These are phyloP conservation scores for Sphaerodactylus townsendi DNA, from an alignment of 2,113 vertebrate species.

Conservation along the genomic window DNA sequence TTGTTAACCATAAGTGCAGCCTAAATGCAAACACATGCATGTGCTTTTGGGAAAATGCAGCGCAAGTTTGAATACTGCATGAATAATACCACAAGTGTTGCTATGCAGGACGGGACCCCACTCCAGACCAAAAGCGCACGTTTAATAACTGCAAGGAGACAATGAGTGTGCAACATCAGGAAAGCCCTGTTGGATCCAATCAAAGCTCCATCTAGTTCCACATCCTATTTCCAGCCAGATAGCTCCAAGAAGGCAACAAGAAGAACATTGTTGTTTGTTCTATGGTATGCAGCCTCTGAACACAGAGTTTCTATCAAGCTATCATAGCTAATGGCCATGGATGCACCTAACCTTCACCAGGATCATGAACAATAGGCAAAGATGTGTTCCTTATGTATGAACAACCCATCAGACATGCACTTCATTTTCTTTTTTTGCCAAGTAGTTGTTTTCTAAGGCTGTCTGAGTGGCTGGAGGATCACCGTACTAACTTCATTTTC, in stretches of 20 bases:
- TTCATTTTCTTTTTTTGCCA: background rate
- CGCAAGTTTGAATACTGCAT: constrained; percentile 38
- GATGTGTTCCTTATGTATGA: background rate
- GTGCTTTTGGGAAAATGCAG: constrained; percentile 17
- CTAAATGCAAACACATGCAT: constrained; percentile 28
- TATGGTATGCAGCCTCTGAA: background rate
- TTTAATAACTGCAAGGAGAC: constrained; percentile 45
- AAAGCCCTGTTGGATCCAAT: background rate
- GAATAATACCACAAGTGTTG: constrained; percentile 19
- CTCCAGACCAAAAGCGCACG: constrained; percentile 18
- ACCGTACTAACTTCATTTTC: constrained; percentile 33
- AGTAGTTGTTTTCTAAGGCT: background rate
- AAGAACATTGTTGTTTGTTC: background rate
- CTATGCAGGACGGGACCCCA: constrained; percentile 16
- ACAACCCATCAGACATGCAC: constrained; percentile 7
- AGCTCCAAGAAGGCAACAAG: background rate
- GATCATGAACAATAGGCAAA: background rate
- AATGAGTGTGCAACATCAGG: constrained; percentile 1
- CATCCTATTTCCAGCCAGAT: background rate
- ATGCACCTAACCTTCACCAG: background rate
- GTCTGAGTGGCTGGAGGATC: background rate
- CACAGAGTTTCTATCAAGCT: background rate
- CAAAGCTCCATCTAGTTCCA: background rate
- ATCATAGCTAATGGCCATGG: background rate
- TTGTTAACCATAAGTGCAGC: constrained; percentile 42